A percentile compares a stretch with the other conserved stretches of the same genome.
These are phyloP conservation scores for Pseudoatta argentina DNA, from an alignment of 1,140 invertebrate species.

Conservation along the genomic window DNA sequence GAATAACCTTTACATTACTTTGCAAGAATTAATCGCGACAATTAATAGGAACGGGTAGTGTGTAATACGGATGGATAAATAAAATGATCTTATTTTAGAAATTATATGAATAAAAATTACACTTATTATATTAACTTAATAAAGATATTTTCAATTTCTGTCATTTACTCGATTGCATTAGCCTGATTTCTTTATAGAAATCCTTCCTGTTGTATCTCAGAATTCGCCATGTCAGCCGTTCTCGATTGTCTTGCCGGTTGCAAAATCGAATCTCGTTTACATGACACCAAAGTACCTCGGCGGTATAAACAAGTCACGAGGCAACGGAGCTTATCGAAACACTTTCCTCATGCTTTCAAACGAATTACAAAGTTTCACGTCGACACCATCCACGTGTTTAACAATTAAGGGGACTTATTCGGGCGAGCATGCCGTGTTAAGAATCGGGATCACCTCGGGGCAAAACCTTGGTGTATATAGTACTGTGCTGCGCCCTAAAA, in stretches of 20 bases:
- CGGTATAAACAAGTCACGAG: slow-evolving; percentile 72
- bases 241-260: slow-evolving; percentile 59
- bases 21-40: not conserved
- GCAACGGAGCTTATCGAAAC: slow-evolving; percentile 61
- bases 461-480: slow-evolving; percentile 64
- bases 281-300: slow-evolving; percentile 45
- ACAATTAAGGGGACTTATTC: slow-evolving; percentile 53
- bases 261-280: slow-evolving; percentile 72
- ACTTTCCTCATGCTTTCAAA: slow-evolving; percentile 47
- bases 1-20: not conserved
- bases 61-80: not conserved
- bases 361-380: slow-evolving; percentile 47
- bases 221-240: slow-evolving; percentile 48
- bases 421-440: slow-evolving; percentile 62
- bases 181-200: slow-evolving; percentile 12
- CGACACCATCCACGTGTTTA: slow-evolving; percentile 11
- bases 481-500: slow-evolving; percentile 70
- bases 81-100: not conserved
- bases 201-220: not conserved
- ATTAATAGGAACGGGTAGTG: not conserved
- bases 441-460: slow-evolving; percentile 58
- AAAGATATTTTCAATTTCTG: slow-evolving; percentile 5
- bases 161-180: slow-evolving; percentile 16
- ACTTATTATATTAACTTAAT: not conserved
- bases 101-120: slow-evolving; percentile 2